phyloP scores from a whole-genome alignment of 1,140 invertebrate genomes.

The Nasonia giraulti region DNA sequence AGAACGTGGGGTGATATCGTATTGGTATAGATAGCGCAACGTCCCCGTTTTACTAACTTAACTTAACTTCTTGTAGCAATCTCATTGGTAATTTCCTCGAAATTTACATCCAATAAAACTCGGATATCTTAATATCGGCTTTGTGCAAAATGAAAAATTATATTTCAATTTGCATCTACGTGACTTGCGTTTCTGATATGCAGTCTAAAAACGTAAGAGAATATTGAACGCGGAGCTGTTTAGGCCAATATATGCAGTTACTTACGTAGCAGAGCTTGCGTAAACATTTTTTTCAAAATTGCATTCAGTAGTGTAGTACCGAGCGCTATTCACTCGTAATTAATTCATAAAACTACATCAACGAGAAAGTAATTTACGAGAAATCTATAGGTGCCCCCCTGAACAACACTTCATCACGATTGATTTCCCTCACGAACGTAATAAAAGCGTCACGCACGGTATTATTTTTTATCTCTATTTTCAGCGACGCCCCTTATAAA shows the following conservation, averaged over 20 bases:
- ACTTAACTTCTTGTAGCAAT: constrained; percentile 70
- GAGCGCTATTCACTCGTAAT: too few species aligned
- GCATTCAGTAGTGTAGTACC: too few species aligned
- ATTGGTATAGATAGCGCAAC: constrained; percentile 70
- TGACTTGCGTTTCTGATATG: neutral
- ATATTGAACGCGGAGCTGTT: too few species aligned
- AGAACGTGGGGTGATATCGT: constrained; percentile 63
- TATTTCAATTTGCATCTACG: neutral
- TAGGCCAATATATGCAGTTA: too few species aligned
- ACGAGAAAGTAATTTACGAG: constrained; percentile 10
- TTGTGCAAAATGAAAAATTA: neutral
- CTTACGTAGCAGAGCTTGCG: too few species aligned
- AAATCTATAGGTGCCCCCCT: constrained; percentile 36
- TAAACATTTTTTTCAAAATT: too few species aligned
- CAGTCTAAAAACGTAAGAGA: too few species aligned
- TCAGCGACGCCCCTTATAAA: constrained; percentile 40
- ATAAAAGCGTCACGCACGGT: constrained; percentile 50
- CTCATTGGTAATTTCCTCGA: neutral
- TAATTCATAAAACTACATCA: neutral
- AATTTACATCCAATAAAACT: constrained; percentile 1
- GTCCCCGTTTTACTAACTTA: constrained; percentile 65
- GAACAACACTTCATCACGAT: constrained; percentile 40
- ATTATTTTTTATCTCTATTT: constrained; percentile 38
- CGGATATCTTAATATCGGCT: neutral
- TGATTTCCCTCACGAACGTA: constrained; percentile 48